Base-by-base conservation (phyloP, 2,113 vertebrate genomes). In the Cyanoramphus novaezelandiae region DNA sequence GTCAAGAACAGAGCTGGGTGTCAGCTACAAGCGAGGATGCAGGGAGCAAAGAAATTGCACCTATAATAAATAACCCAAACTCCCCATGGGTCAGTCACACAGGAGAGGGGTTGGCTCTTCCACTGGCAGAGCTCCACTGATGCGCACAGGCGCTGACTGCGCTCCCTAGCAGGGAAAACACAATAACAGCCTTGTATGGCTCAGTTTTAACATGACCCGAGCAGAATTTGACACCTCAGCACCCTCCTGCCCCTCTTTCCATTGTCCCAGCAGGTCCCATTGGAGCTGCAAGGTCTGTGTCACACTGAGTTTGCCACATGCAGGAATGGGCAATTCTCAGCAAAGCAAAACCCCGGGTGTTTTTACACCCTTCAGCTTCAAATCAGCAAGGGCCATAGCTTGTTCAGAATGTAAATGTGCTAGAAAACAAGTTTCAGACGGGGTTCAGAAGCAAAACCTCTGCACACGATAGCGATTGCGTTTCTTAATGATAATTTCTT, bases 401-500 rank as follows among this genome's bases (percentile, higher is more conserved):
- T 57, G 77, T 88, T 87, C 65, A n/a, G 68, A 88, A 92, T 84
- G 88, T 31, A 91, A 92, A 90, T 71, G 74, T 28, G 53, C 80
- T 57, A 68, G 64, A 49, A 92, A 88, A 78, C 65, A 86, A 83
- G 62, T 87, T 96, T 91, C 79, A 33, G 79, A 28, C 59, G 50
- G 62, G 33, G 25, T 68, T 88, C 57, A 11, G 86, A 68, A 27
- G 91, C 65, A 57, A 89, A 95, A 78, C 57, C 92, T 65, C 83
- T 37, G 80, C 52, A 1, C 12, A 27, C 0, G 49, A 93, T 72
- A 95, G 65, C 9, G 1, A 94, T 94, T 70, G 1, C 3, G 0
- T 46, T 92, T 28, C 86, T 75, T 35, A 49, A 92, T n/a, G 80
- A 65, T 96, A 79, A 94, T 92, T 95, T 86, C 94, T 95, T 96